These are phyloP conservation scores for Itoplectis maculator DNA, from an alignment of 2,888 invertebrate genomes.

Conservation along the genomic window DNA sequence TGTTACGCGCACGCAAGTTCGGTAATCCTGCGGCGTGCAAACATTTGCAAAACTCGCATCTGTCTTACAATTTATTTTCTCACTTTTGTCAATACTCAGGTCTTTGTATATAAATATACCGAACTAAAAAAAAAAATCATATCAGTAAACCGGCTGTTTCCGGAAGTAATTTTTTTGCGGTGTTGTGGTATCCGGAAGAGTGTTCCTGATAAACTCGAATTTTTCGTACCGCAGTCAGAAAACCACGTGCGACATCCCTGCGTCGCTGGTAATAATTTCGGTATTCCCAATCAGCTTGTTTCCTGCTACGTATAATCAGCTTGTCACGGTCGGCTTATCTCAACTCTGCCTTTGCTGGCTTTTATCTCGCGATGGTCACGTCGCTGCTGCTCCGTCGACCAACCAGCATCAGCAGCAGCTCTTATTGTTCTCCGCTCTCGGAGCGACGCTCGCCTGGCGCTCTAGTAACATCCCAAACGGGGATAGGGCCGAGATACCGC, in stretches of 20 bases:
- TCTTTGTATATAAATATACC: too few relatives aligned
- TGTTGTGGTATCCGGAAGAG: too few relatives aligned
- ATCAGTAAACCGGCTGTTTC: too few relatives aligned
- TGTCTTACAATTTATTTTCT: too few relatives aligned
- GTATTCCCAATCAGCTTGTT: constrained; percentile 40
- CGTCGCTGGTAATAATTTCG: constrained; percentile 2
- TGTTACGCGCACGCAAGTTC: neutral
- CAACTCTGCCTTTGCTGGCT: neutral
- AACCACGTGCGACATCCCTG: neutral
- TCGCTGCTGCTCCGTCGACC: neutral
- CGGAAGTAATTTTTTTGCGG: too few relatives aligned
- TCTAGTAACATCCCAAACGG: constrained; percentile 27
- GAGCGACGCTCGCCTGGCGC: constrained; percentile 36
- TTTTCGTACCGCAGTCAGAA: too few relatives aligned
- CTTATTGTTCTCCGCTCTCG: constrained; percentile 56
- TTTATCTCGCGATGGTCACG: constrained; percentile 26
- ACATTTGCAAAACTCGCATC: too few relatives aligned
- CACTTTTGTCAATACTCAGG: too few relatives aligned
- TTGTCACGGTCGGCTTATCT: constrained; percentile 54
- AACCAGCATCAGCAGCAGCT: neutral
- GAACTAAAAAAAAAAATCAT: too few relatives aligned
- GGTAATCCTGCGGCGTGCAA: neutral
- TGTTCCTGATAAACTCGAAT: neutral
- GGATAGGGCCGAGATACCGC: neutral
- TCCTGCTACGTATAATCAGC: constrained; percentile 27